Evolutionary conservation across 1,140 invertebrate species (phyloP).

Genomic region (Forficula auricularia): DNA sequence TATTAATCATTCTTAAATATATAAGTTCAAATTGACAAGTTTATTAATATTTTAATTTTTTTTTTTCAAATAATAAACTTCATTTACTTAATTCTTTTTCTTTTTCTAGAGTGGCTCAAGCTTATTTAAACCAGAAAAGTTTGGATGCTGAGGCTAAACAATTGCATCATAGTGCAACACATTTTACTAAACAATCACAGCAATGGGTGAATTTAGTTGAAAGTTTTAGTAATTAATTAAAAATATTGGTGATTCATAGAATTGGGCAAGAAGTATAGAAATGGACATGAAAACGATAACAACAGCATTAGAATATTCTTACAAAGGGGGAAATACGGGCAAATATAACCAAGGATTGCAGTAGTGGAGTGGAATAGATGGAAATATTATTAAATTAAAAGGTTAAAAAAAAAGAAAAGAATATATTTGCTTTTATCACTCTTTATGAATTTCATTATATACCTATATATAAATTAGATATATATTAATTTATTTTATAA

Average conservation of each 20-base stretch:
- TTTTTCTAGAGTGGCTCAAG: slow-evolving; percentile 67
- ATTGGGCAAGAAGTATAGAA: slow-evolving; percentile 94
- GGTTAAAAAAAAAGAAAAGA: too few species aligned
- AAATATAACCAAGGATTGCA: too few species aligned
- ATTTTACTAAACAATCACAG: slow-evolving; percentile 89
- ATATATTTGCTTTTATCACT: too few species aligned
- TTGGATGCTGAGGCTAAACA: slow-evolving; percentile 93
- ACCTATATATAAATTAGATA: too few species aligned
- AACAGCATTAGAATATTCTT: slow-evolving; percentile 82
- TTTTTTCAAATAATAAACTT: background rate
- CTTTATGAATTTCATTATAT: too few species aligned
- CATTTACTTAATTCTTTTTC: background rate
- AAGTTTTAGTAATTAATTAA: slow-evolving; percentile 84
- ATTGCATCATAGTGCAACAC: slow-evolving; percentile 83
- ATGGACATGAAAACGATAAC: slow-evolving; percentile 86
- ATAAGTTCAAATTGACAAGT: too few species aligned
- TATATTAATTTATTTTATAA: too few species aligned
- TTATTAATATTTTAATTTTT: too few species aligned
- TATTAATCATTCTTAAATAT: too few species aligned
- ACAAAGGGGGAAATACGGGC: slow-evolving; percentile 53
- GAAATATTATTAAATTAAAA: too few species aligned
- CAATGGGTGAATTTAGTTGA: slow-evolving; percentile 90
- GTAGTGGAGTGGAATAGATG: too few species aligned
- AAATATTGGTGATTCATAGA: slow-evolving; percentile 96
- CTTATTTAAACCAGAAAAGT: slow-evolving; percentile 93